A percentile compares a stretch with the other conserved stretches of the same genome.
These are phyloP conservation scores for Yponomeuta evonymella DNA, from an alignment of 2,888 invertebrate genomes.

Conservation along the genomic window DNA sequence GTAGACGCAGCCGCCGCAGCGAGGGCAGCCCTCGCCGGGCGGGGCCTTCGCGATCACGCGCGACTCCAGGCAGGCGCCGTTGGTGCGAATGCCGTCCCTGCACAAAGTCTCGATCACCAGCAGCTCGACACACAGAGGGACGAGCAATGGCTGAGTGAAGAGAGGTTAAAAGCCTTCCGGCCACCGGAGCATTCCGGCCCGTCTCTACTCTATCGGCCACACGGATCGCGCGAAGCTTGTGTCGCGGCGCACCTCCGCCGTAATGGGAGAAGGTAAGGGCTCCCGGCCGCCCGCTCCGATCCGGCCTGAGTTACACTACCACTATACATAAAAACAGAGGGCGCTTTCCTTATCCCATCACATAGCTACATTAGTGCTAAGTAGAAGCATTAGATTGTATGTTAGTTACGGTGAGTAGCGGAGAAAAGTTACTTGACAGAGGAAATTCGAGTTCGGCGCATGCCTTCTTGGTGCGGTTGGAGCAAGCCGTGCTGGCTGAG, in stretches of 20 bases:
- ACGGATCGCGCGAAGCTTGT: slow-evolving; percentile 65
- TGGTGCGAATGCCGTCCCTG: slow-evolving; percentile 66
- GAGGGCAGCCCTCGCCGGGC: slow-evolving; percentile 90
- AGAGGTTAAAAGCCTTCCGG: slow-evolving; percentile 67
- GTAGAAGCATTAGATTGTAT: slow-evolving; percentile 62
- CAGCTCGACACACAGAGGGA: slow-evolving; percentile 28
- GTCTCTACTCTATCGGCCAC: slow-evolving; percentile 53
- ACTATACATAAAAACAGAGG: slow-evolving; percentile 72
- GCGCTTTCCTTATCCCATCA: slow-evolving; percentile 87
- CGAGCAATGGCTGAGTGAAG: slow-evolving; percentile 64
- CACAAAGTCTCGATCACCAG: slow-evolving; percentile 38
- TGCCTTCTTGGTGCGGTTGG: slow-evolving; percentile 66
- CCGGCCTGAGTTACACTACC: slow-evolving; percentile 48
- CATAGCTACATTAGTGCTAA: slow-evolving; percentile 69
- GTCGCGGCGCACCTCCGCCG: slow-evolving; percentile 75
- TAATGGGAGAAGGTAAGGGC: slow-evolving; percentile 77
- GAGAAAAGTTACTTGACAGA: slow-evolving; percentile 60
- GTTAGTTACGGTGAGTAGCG: slow-evolving; percentile 65
- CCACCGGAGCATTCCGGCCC: slow-evolving; percentile 51
- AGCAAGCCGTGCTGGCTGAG: slow-evolving; percentile 71
- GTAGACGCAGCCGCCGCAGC: slow-evolving; percentile 92
- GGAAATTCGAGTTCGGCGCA: slow-evolving; percentile 45
- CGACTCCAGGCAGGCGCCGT: slow-evolving; percentile 81
- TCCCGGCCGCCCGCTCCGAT: slow-evolving; percentile 74
- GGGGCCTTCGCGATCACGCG: slow-evolving; percentile 87